Evolutionary conservation across 2,113 vertebrate genomes (phyloP).

Genomic region (Hyperoodon ampullatus): DNA sequence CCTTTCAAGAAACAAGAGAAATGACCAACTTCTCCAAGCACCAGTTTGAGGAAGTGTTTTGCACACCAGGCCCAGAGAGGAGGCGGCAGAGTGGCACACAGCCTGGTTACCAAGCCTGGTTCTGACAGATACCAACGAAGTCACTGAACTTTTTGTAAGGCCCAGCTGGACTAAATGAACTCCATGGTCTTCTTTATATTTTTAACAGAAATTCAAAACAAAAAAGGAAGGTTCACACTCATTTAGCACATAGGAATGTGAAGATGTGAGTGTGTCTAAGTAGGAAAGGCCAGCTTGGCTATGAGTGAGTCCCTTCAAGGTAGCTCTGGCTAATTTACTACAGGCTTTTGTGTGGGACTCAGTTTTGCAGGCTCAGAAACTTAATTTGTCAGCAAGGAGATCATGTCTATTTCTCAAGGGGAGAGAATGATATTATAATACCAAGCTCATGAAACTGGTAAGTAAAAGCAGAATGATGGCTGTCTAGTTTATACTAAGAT

Average conservation of each 20-base stretch:
- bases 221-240: not conserved
- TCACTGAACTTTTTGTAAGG: not conserved
- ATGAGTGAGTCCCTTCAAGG: not conserved
- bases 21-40: not conserved
- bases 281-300: not conserved
- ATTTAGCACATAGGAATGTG: not conserved
- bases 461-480: not conserved
- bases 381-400: not conserved
- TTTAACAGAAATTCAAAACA: not conserved
- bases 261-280: not conserved
- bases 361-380: not conserved
- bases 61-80: not conserved
- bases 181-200: not conserved
- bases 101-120: not conserved
- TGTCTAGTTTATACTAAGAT: not conserved
- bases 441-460: not conserved
- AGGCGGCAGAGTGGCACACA: not conserved
- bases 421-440: not conserved
- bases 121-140: not conserved
- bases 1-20: slow-evolving; percentile 21
- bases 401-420: not conserved
- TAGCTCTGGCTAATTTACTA: not conserved
- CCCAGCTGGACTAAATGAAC: not conserved
- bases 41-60: not conserved
- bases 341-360: not conserved